Evolutionary conservation across 2,888 invertebrate genomes (phyloP).

Genomic region (Rotaria sp.): DNA sequence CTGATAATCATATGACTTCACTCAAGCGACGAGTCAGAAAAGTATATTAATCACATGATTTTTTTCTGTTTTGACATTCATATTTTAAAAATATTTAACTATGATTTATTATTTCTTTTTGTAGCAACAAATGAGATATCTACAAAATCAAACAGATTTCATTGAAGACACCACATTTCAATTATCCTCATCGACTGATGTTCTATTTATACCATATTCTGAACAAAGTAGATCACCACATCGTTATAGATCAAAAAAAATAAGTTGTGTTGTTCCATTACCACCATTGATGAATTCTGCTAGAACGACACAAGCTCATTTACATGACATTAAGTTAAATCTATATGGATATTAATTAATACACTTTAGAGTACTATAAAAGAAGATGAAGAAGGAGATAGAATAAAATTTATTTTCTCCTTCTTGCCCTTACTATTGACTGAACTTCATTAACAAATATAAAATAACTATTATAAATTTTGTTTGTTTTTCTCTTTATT

Average conservation of each 20-base stretch:
- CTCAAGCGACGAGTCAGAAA: not conserved
- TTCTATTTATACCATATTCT: not conserved
- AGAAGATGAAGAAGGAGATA: not conserved
- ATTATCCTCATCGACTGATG: not conserved
- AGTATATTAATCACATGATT: not conserved
- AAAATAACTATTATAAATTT: not conserved
- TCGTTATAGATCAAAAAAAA: not conserved
- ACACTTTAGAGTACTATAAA: not conserved
- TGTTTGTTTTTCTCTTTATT: not conserved
- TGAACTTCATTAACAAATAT: not conserved
- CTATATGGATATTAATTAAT: not conserved
- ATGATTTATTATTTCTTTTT: not conserved
- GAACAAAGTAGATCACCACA: not conserved
- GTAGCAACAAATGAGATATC: not conserved
- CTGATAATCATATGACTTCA: not conserved
- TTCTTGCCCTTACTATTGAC: not conserved
- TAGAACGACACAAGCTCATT: not conserved
- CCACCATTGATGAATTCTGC: not conserved
- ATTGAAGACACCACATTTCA: not conserved
- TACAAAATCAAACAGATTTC: not conserved
- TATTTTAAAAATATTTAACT: not conserved
- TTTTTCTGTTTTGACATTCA: not conserved
- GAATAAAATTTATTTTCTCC: not conserved
- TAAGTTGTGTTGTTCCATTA: not conserved
- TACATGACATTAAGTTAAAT: not conserved